Conservation (phyloP, 1,140 invertebrate genomes). For the Cheumatopsyche charites region DNA sequence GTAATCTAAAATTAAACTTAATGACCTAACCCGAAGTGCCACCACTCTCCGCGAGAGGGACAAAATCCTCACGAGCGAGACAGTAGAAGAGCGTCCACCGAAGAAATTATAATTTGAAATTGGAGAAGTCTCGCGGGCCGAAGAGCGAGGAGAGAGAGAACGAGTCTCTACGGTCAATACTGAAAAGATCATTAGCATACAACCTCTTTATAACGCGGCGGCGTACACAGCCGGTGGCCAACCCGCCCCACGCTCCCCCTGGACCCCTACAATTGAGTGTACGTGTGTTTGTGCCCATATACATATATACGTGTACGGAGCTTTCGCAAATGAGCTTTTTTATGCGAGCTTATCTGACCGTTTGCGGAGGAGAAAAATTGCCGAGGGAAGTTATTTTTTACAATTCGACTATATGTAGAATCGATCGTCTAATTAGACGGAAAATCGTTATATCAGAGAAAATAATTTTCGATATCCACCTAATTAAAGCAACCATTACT, state of each 20-base stretch:
- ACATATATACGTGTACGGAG: slow-evolving; percentile 16
- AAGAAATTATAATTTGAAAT: slow-evolving; percentile 49
- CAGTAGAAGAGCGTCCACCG: slow-evolving; percentile 19
- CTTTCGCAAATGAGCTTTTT: slow-evolving; percentile 48
- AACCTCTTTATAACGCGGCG: slow-evolving; percentile 35
- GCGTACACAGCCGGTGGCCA: slow-evolving; percentile 10
- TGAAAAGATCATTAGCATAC: slow-evolving; percentile 49
- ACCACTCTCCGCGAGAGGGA: slow-evolving; percentile 6
- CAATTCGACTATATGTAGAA: slow-evolving; percentile 31
- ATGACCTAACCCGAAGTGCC: slow-evolving; percentile 31
- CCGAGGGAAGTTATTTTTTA: slow-evolving; percentile 38
- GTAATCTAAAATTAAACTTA: slow-evolving; percentile 44
- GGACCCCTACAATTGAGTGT: no score
- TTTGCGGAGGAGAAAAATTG: slow-evolving; percentile 34
- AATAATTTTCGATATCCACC: background rate
- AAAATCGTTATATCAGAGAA: no score
- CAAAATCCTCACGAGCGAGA: background rate
- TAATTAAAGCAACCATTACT: no score
- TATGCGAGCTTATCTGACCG: slow-evolving; percentile 39
- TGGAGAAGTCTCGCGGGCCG: slow-evolving; percentile 40
- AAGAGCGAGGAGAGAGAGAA: background rate
- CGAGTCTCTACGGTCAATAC: slow-evolving; percentile 47
- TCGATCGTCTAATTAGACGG: no score
- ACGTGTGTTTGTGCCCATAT: no score
- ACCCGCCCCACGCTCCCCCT: no score